These are phyloP conservation scores for Glyphotaelius pellucidus DNA, from an alignment of 2,888 invertebrate species.

Conservation along the genomic window DNA sequence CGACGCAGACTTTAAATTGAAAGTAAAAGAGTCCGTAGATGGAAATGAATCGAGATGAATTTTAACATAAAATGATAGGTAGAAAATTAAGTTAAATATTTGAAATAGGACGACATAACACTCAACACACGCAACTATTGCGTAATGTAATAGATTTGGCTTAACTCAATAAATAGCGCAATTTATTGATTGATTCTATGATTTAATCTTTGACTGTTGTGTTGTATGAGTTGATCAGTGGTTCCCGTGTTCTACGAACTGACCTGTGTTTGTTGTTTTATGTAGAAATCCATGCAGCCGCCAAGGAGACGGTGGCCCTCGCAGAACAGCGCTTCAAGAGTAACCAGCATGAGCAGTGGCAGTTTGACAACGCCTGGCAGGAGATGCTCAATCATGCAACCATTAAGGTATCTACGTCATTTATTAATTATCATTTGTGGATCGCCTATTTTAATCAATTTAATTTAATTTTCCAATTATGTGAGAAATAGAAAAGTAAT, in stretches of 20 bases:
- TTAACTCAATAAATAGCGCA: not conserved
- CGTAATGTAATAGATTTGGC: too few species aligned
- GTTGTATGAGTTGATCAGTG: not conserved
- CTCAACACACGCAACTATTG: too few species aligned
- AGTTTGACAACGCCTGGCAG: slow-evolving; percentile 98
- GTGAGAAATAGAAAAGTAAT: not conserved
- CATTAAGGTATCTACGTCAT: slow-evolving; percentile 81
- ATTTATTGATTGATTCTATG: not conserved
- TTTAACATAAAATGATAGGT: too few species aligned
- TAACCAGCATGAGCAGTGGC: slow-evolving; percentile 86
- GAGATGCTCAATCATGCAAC: slow-evolving; percentile 98
- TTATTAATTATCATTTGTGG: not conserved
- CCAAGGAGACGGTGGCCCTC: slow-evolving; percentile 94
- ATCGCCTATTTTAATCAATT: not conserved
- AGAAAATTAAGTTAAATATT: too few species aligned
- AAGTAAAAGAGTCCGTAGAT: too few species aligned
- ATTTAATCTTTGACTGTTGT: too few species aligned
- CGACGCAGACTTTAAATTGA: too few species aligned
- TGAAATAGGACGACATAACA: too few species aligned
- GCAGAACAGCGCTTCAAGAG: slow-evolving; percentile 89
- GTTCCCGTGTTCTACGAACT: not conserved
- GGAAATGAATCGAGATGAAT: too few species aligned
- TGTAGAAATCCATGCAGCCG: slow-evolving; percentile 91
- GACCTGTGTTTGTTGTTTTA: not conserved
- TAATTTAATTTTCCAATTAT: too few species aligned